These are phyloP conservation scores for Drosophila takahashii DNA, from an alignment of 1,140 invertebrate species.

Conservation along the genomic window DNA sequence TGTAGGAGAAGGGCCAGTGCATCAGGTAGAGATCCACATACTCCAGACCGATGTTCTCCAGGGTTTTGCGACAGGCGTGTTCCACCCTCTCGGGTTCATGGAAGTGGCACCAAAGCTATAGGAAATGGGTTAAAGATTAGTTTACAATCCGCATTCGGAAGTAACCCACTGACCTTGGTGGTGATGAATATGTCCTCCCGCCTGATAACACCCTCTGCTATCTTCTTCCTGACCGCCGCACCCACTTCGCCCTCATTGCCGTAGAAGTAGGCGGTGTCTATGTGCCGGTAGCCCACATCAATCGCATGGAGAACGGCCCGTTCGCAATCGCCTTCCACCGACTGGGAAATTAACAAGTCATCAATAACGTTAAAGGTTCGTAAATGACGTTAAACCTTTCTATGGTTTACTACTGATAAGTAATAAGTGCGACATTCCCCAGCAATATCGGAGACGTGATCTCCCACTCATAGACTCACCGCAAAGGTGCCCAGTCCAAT, in stretches of 20 bases:
- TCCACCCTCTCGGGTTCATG: constrained; percentile 88
- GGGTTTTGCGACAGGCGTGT: constrained; percentile 87
- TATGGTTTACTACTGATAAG: constrained; percentile 30
- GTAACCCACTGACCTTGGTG: constrained; percentile 87
- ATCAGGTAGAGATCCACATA: constrained; percentile 95
- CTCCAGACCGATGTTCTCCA: constrained; percentile 88
- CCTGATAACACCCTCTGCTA: constrained; percentile 90
- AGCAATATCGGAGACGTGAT: constrained; percentile 86
- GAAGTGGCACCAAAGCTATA: constrained; percentile 89
- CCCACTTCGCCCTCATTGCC: constrained; percentile 95
- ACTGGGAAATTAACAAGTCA: constrained; percentile 82
- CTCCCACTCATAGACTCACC: constrained; percentile 85
- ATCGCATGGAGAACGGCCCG: constrained; percentile 92
- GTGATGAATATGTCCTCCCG: constrained; percentile 95
- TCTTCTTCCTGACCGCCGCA: constrained; percentile 89
- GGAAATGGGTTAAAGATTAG: constrained; percentile 82
- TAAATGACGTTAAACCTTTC: constrained; percentile 1
- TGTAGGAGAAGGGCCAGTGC: constrained; percentile 93
- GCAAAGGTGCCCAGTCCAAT: constrained; percentile 93
- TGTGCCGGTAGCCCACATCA: constrained; percentile 93
- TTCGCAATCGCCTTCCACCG: constrained; percentile 83
- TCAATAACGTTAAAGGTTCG: constrained; percentile 8
- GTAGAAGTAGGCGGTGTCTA: constrained; percentile 95
- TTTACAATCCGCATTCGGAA: not conserved
- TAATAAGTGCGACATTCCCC: not conserved